Conservation (phyloP, 2,888 invertebrate species). For the Cephus sareptanus region DNA sequence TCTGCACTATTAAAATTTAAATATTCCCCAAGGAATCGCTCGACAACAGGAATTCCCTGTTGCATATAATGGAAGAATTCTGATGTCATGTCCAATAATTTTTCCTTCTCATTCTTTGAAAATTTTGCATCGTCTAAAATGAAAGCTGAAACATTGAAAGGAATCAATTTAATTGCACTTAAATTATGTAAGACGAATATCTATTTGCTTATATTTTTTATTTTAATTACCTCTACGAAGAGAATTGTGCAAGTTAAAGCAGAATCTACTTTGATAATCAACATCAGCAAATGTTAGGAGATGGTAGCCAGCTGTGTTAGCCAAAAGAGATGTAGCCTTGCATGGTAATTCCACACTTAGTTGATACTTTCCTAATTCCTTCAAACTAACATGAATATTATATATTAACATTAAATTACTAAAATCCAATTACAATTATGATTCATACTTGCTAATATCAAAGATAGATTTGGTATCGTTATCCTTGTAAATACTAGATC, state of each 20-base stretch:
- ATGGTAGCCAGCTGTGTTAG: conserved; percentile 57
- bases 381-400: conserved; percentile 32
- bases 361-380: conserved; percentile 54
- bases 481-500: conserved; percentile 49
- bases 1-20: conserved; percentile 51
- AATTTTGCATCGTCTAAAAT: conserved; percentile 51
- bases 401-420: not conserved
- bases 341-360: conserved; percentile 52
- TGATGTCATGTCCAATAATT: conserved; percentile 49
- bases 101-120: conserved; percentile 46
- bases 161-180: conserved; percentile 2
- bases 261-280: conserved; percentile 59
- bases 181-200: not conserved
- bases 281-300: conserved; percentile 55
- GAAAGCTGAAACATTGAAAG: conserved; percentile 44
- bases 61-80: conserved; percentile 60
- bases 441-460: conserved; percentile 47
- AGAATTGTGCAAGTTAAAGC: conserved; percentile 57
- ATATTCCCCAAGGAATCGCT: conserved; percentile 56
- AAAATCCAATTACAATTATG: not conserved
- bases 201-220: not conserved
- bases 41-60: conserved; percentile 57
- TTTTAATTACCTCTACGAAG: conserved; percentile 46
- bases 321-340: conserved; percentile 57
- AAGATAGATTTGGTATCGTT: conserved; percentile 53